Evolutionary conservation across 2,113 vertebrate genomes (phyloP).

Genomic region (Natator depressus): DNA sequence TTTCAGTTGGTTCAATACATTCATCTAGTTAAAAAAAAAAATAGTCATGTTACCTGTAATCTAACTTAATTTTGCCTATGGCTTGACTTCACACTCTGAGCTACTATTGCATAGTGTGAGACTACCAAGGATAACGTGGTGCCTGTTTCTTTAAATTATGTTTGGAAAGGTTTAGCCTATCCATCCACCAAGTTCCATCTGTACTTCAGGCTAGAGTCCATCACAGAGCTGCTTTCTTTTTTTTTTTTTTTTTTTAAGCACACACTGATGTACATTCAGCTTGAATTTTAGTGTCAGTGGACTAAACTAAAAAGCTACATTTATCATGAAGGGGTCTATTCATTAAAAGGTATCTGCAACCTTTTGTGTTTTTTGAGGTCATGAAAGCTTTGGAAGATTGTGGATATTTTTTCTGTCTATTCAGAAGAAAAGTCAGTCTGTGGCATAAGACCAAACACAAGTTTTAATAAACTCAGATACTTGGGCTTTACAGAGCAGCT

Average conservation of each 20-base stretch:
- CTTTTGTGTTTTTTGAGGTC: not conserved
- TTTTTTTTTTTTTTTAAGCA: not conserved
- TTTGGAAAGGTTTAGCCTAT: not conserved
- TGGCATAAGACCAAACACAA: not conserved
- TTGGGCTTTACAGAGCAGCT: not conserved
- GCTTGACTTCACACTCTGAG: not conserved
- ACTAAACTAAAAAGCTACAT: not conserved
- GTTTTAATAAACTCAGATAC: not conserved
- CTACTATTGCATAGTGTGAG: not conserved
- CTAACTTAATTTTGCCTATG: not conserved
- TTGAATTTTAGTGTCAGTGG: not conserved
- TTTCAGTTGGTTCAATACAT: slow-evolving; percentile 42
- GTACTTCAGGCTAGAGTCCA: not conserved
- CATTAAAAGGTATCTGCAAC: not conserved
- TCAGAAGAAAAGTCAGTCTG: not conserved
- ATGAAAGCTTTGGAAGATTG: not conserved
- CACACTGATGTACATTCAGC: not conserved
- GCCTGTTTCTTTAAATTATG: not conserved
- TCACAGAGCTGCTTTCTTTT: not conserved
- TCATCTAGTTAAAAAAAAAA: not conserved
- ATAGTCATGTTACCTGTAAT: not conserved
- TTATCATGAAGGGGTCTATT: not conserved
- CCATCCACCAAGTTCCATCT: not conserved
- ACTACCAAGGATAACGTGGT: not conserved
- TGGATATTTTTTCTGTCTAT: not conserved